phyloP scores from a whole-genome alignment of 2,113 vertebrate genomes.

The Oreochromis niloticus region DNA sequence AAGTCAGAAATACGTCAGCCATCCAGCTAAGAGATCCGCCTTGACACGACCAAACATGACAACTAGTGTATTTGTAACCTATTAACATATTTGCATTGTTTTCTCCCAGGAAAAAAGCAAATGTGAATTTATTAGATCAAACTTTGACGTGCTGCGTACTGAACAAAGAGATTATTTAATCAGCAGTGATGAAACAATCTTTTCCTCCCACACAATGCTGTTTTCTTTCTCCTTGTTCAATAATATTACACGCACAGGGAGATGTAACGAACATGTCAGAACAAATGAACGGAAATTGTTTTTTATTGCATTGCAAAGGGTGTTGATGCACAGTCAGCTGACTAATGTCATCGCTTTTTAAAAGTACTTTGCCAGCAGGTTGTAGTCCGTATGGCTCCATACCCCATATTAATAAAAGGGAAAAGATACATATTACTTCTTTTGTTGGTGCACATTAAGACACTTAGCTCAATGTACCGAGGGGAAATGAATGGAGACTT shows the following conservation, averaged over 20 bases:
- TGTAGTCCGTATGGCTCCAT: slow-evolving; percentile 20
- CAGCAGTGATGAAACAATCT: slow-evolving; percentile 47
- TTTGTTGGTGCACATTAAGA: slow-evolving; percentile 55
- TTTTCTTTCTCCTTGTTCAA: slow-evolving; percentile 46
- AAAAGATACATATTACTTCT: slow-evolving; percentile 43
- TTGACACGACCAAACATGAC: slow-evolving; percentile 58
- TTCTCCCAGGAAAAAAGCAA: neutral
- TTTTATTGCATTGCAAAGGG: slow-evolving; percentile 64
- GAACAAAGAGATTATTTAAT: slow-evolving; percentile 71
- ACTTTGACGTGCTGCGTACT: slow-evolving; percentile 28
- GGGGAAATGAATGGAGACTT: slow-evolving; percentile 33
- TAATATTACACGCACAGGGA: slow-evolving; percentile 48
- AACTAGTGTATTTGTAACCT: slow-evolving; percentile 15
- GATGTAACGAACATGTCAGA: slow-evolving; percentile 67
- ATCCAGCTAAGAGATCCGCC: slow-evolving; percentile 43
- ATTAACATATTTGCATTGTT: slow-evolving; percentile 61
- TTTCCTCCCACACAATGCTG: slow-evolving; percentile 39
- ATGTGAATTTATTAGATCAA: slow-evolving; percentile 22
- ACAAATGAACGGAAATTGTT: slow-evolving; percentile 64
- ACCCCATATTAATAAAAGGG: slow-evolving; percentile 27
- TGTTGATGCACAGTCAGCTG: slow-evolving; percentile 64
- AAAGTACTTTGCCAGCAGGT: slow-evolving; percentile 52
- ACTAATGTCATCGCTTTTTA: slow-evolving; percentile 55
- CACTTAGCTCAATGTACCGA: neutral
- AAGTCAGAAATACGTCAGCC: slow-evolving; percentile 59